Percentiles rank a stretch among this genome's conserved stretches.
phyloP scores from a whole-genome alignment of 2,888 invertebrate species.

The Sympetrum striolatum region DNA sequence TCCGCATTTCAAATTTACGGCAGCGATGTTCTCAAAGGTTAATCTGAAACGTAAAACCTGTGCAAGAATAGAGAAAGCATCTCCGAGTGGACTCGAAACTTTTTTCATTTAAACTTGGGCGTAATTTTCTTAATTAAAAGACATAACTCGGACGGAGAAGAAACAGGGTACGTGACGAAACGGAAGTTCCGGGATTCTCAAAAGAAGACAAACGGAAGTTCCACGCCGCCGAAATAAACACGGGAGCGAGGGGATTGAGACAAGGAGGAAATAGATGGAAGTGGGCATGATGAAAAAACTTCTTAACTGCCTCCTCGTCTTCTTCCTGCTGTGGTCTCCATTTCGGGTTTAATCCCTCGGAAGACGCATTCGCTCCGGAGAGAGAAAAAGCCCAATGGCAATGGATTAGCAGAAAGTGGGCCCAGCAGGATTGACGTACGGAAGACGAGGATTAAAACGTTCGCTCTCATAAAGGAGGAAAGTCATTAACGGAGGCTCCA shows the following conservation, averaged over 20 bases:
- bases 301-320: neutral
- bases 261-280: neutral
- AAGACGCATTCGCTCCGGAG: slow-evolving; percentile 23
- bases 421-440: slow-evolving; percentile 10
- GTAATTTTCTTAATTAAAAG: no score
- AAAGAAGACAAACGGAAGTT: no score
- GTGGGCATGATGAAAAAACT: slow-evolving; percentile 5
- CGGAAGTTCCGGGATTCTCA: no score
- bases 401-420: slow-evolving; percentile 25
- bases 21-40: no score
- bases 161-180: no score
- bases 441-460: slow-evolving; percentile 25
- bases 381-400: neutral
- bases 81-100: no score
- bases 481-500: slow-evolving; percentile 28
- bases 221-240: neutral
- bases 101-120: no score
- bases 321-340: neutral
- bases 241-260: neutral
- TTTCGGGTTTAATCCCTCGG: slow-evolving; percentile 19
- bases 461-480: slow-evolving; percentile 19
- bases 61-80: no score
- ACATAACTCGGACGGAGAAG: no score
- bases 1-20: no score
- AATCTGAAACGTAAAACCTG: no score